Percentiles rank a stretch among this genome's conserved stretches.
These are phyloP conservation scores for Microcebus jonahi DNA, from an alignment of 2,113 vertebrate species.

Conservation along the genomic window DNA sequence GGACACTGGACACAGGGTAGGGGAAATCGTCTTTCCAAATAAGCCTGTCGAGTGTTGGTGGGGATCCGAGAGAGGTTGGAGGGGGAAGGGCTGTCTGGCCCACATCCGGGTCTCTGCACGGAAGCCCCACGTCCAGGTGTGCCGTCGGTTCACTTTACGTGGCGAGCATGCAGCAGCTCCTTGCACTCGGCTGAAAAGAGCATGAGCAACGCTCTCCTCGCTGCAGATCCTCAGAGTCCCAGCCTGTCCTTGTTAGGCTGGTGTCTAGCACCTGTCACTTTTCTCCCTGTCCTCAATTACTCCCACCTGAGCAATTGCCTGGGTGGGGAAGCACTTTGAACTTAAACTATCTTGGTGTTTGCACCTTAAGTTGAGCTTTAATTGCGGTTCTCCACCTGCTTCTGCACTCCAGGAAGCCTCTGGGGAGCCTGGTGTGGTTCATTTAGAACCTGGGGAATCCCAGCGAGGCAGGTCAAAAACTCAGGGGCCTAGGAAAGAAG, in stretches of 20 bases:
- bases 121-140: neutral
- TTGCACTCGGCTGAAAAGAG: neutral
- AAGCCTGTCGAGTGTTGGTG: neutral
- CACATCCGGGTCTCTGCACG: neutral
- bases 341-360: conserved; percentile 59
- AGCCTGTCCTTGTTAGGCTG: neutral
- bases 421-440: neutral
- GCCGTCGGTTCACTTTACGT: accelerated
- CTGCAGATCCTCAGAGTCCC: neutral
- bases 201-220: neutral
- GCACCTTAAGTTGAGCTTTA: neutral
- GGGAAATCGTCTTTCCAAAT: neutral
- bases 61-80: neutral
- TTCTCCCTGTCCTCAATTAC: neutral
- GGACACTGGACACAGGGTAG: neutral
- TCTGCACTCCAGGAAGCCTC: conserved; percentile 46
- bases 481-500: neutral
- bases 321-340: conserved; percentile 71
- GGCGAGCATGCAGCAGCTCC: neutral
- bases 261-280: conserved; percentile 52
- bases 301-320: conserved; percentile 34
- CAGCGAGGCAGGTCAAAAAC: neutral
- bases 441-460: neutral
- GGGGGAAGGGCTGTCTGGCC: neutral
- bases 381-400: conserved; percentile 40